phyloP scores from a whole-genome alignment of 2,888 invertebrate genomes.

The Empis stercorea region DNA sequence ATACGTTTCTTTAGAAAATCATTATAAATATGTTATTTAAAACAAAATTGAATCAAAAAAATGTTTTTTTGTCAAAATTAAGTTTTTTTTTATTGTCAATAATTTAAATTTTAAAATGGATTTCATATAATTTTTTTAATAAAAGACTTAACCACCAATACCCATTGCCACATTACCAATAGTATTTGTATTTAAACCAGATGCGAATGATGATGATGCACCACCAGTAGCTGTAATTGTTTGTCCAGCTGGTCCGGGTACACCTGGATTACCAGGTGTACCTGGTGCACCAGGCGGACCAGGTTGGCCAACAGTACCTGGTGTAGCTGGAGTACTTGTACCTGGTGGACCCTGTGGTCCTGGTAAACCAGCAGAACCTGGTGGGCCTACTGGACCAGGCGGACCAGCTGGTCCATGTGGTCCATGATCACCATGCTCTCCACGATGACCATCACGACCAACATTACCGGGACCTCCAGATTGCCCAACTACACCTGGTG shows the following conservation, averaged over 20 bases:
- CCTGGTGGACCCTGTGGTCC: slow-evolving; percentile 43
- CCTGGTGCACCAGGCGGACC: slow-evolving; percentile 51
- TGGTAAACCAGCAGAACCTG: not conserved
- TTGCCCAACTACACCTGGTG: not conserved
- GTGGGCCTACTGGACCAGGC: not conserved
- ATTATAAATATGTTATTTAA: too few relatives aligned
- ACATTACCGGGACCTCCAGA: not conserved
- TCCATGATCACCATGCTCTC: not conserved
- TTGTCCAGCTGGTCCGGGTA: slow-evolving; percentile 40
- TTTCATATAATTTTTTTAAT: too few relatives aligned
- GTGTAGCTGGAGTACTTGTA: slow-evolving; percentile 48
- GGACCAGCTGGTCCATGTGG: not conserved
- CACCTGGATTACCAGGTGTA: not conserved
- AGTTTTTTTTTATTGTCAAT: too few relatives aligned
- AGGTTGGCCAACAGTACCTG: slow-evolving; percentile 58
- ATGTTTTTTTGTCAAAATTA: too few relatives aligned
- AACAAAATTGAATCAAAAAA: too few relatives aligned
- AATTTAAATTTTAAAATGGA: too few relatives aligned
- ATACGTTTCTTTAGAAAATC: too few relatives aligned
- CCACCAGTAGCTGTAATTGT: not conserved
- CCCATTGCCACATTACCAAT: not conserved
- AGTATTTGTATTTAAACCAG: not conserved
- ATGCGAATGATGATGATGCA: not conserved
- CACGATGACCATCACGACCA: not conserved
- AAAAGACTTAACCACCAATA: not conserved